A percentile compares a stretch with the other conserved stretches of the same genome.
Evolutionary conservation across 2,797 vertebrate genomes (phyloP).

Genomic region (Mycteria americana): DNA sequence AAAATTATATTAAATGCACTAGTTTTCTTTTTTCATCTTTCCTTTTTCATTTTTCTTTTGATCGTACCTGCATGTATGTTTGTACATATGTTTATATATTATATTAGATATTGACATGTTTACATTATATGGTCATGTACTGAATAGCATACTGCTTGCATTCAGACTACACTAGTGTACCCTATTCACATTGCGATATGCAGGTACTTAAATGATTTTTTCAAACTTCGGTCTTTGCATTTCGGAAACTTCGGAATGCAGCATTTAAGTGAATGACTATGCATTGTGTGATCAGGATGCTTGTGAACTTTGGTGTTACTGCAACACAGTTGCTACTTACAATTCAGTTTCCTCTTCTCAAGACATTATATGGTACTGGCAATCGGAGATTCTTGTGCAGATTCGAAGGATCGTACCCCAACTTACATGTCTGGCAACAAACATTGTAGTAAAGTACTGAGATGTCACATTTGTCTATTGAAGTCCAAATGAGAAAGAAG

Average conservation of each 20-base stretch:
- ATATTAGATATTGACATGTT: not conserved
- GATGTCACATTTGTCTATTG: not conserved
- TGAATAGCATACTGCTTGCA: not conserved
- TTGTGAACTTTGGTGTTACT: not conserved
- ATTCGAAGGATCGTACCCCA: not conserved
- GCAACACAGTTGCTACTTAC: not conserved
- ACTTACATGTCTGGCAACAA: not conserved
- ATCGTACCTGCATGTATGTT: not conserved
- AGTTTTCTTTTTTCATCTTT: not conserved
- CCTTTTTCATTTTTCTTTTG: not conserved
- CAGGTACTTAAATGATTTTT: not conserved
- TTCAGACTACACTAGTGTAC: not conserved
- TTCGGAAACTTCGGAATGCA: too few relatives aligned
- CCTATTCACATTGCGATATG: not conserved
- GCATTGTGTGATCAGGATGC: not conserved
- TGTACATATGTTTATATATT: not conserved
- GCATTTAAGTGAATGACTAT: too few relatives aligned
- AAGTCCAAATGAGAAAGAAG: not conserved
- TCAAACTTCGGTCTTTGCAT: not conserved
- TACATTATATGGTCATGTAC: not conserved
- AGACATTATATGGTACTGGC: not conserved
- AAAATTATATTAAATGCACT: not conserved
- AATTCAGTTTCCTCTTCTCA: not conserved
- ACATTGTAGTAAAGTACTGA: not conserved
- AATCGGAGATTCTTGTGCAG: not conserved